phyloP scores from a whole-genome alignment of 2,797 vertebrate species.

The Meda fulgida region DNA sequence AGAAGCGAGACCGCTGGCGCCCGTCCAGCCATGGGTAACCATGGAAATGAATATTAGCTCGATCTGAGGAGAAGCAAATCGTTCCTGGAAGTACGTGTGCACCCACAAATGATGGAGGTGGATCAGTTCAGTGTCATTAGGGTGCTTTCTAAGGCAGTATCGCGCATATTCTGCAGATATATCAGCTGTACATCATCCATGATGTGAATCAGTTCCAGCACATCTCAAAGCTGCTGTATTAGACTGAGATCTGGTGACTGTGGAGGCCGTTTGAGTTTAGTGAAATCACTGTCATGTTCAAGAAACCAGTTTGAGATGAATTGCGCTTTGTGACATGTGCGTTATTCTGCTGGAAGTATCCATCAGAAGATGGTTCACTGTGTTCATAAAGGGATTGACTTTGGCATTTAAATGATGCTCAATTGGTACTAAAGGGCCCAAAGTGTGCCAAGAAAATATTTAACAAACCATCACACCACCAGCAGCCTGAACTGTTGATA shows the following conservation, averaged over 20 bases:
- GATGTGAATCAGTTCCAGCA: conserved; percentile 42
- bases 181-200: conserved; percentile 56
- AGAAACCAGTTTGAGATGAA: background rate
- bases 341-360: background rate
- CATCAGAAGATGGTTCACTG: background rate
- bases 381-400: background rate
- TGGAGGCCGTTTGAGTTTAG: background rate
- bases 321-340: background rate
- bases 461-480: background rate
- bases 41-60: conserved; percentile 51
- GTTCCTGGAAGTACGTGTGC: conserved; percentile 29
- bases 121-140: conserved; percentile 24
- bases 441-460: background rate
- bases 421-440: too few relatives aligned
- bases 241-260: background rate
- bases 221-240: conserved; percentile 13
- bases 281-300: background rate
- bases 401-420: background rate
- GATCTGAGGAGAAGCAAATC: conserved; percentile 37
- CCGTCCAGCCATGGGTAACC: conserved; percentile 48
- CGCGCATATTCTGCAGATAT: conserved; percentile 48
- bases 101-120: conserved; percentile 42
- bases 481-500: background rate
- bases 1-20: conserved; percentile 18
- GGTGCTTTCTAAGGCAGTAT: conserved; percentile 9